Percentiles rank a stretch among this genome's conserved stretches.
These are phyloP conservation scores for Drymonia ruficornis DNA, from an alignment of 2,888 invertebrate species.

Conservation along the genomic window DNA sequence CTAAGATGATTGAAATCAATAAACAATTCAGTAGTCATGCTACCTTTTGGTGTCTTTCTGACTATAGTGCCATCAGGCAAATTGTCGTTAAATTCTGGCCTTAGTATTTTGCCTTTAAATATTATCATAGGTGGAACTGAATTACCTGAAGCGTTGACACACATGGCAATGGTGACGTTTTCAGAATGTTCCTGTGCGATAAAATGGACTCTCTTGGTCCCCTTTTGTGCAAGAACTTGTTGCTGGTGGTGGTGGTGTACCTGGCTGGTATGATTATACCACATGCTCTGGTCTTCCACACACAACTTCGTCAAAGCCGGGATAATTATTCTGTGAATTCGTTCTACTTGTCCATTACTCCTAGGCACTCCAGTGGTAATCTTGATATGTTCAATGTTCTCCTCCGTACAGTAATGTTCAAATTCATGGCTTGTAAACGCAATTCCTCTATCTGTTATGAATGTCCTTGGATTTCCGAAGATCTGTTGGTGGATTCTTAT, in stretches of 20 bases:
- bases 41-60: no score
- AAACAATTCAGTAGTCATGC: no score
- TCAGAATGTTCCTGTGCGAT: no score
- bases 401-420: slow-evolving; percentile 45
- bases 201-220: no score
- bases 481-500: not conserved
- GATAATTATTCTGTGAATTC: slow-evolving; percentile 47
- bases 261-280: slow-evolving; percentile 8
- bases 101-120: no score
- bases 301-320: slow-evolving; percentile 50
- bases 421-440: not conserved
- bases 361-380: slow-evolving; percentile 34
- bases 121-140: no score
- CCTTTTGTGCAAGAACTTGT: no score
- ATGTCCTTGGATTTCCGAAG: not conserved
- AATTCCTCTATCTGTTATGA: not conserved
- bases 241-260: not conserved
- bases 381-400: slow-evolving; percentile 50
- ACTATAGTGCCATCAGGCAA: no score
- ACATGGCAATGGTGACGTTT: no score
- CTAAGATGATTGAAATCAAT: no score
- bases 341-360: slow-evolving; percentile 53
- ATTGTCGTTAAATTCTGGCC: no score
- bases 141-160: no score
- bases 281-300: slow-evolving; percentile 35